These are phyloP conservation scores for Phalera bucephala DNA, from an alignment of 2,888 invertebrate genomes.

Conservation along the genomic window DNA sequence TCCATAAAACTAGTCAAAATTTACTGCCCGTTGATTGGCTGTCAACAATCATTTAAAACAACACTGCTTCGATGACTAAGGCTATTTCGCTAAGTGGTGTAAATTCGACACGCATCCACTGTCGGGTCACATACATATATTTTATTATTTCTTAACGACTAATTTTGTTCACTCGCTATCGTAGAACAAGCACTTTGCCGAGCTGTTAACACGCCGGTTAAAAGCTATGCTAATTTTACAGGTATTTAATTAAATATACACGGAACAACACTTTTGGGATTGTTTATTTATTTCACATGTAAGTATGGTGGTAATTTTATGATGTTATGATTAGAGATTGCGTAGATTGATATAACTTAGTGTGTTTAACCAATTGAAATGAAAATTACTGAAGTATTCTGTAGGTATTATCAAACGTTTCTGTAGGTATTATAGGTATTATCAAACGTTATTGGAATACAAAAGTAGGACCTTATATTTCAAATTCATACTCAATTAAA, in stretches of 20 bases:
- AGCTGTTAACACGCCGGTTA: conserved; percentile 42
- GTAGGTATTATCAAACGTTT: no score
- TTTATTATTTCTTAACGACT: conserved; percentile 23
- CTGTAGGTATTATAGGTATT: no score
- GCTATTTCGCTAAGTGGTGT: conserved; percentile 21
- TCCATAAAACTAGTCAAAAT: neutral
- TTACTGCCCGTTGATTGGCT: neutral
- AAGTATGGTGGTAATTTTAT: conserved; percentile 9
- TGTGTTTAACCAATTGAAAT: no score
- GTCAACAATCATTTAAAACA: conserved; percentile 11
- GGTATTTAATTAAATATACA: conserved; percentile 28
- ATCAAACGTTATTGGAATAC: no score
- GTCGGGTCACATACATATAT: conserved; percentile 10
- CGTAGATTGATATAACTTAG: no score
- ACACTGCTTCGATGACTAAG: conserved; percentile 15
- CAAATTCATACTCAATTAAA: no score
- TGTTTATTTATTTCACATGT: conserved; percentile 11
- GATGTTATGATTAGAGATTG: no score
- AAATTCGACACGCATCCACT: conserved; percentile 18
- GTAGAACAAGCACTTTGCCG: conserved; percentile 17
- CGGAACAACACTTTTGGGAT: conserved; percentile 17
- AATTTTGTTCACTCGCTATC: conserved; percentile 19
- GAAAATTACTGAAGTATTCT: no score
- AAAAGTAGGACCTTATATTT: no score
- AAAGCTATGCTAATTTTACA: conserved; percentile 65